A percentile compares a stretch with the other conserved stretches of the same genome.
phyloP scores from a whole-genome alignment of 2,113 vertebrate species.

The Phylloscopus whistleri region DNA sequence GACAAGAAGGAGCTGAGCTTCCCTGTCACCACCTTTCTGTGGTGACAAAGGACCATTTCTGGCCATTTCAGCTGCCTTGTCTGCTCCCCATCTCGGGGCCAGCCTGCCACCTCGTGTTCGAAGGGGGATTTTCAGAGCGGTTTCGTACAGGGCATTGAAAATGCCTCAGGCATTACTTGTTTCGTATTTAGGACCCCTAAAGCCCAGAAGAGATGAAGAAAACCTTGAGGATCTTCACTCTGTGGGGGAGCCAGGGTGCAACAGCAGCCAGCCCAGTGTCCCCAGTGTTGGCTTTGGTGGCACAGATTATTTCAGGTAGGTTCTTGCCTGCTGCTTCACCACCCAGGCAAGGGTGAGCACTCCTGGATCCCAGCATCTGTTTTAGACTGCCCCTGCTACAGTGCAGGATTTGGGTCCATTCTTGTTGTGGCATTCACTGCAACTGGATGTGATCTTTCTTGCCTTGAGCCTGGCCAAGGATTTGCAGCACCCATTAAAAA shows the following conservation, averaged over 20 bases:
- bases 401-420: not conserved
- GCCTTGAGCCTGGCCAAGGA: not conserved
- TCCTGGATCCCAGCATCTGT: not conserved
- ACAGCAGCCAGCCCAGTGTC: not conserved
- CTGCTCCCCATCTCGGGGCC: not conserved
- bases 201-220: not conserved
- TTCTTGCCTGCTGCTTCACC: not conserved
- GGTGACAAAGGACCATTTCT: not conserved
- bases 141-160: not conserved
- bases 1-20: not conserved
- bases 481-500: not conserved
- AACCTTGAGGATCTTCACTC: not conserved
- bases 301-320: not conserved
- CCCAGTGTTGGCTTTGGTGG: not conserved
- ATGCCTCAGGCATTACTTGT: not conserved
- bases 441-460: not conserved
- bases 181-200: not conserved
- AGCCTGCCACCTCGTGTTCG: constrained; percentile 49
- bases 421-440: not conserved
- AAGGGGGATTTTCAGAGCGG: not conserved
- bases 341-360: rapidly evolving
- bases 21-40: not conserved
- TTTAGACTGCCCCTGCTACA: not conserved
- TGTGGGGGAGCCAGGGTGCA: not conserved
- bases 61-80: not conserved